Base-by-base conservation (phyloP, 2,797 vertebrate genomes). In the Micromesistius poutassou region DNA sequence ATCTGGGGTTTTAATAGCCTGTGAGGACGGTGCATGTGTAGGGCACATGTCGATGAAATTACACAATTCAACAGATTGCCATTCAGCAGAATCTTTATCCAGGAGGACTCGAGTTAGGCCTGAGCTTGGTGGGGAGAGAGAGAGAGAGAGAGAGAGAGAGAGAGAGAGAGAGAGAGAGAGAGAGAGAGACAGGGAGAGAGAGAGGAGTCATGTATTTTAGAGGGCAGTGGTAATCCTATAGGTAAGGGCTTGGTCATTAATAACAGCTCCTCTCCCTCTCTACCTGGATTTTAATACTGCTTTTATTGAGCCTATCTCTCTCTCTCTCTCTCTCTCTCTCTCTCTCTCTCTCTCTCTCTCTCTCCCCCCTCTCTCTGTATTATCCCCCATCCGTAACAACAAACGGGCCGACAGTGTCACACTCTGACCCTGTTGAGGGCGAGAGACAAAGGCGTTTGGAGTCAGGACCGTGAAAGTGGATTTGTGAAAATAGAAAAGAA, bases 21-120 rank as follows among this genome's bases (percentile, higher is more conserved):
- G 62, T 68, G 75, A 50, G 38, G 72, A 77, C 8, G 74, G 72
- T 42, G 71, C 72, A 78, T 8, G 14, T 46, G 7, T 77, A 70
- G 28, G 80, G 78, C 76, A 76, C 76, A 79, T 78, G 74, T 50
- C 74, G 74, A 31, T 40, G 38, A 81, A 82, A 86, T 86, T 82
- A 73, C 72, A 82, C 80, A 85, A 74, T 36, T 72, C 30, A 68
- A 40, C 25, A 14, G 40, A 74, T 80, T 84, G 77, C 75, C 50
- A 75, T 75, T 66, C 79, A 30, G 25, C 3, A n/a, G 25, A 25
- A 66, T 22, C 2, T 62, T 19, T 8, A 19, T n/a, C 5, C 16
- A 6, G 6, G 55, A 62, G n/a, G 55, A 19, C 55, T 19, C 10
- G 3, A 25, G n/a, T 2, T 19, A 62, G 55, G 2, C 2, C 55